Conservation (phyloP, 2,797 vertebrate genomes). For the Eospalax fontanierii region DNA sequence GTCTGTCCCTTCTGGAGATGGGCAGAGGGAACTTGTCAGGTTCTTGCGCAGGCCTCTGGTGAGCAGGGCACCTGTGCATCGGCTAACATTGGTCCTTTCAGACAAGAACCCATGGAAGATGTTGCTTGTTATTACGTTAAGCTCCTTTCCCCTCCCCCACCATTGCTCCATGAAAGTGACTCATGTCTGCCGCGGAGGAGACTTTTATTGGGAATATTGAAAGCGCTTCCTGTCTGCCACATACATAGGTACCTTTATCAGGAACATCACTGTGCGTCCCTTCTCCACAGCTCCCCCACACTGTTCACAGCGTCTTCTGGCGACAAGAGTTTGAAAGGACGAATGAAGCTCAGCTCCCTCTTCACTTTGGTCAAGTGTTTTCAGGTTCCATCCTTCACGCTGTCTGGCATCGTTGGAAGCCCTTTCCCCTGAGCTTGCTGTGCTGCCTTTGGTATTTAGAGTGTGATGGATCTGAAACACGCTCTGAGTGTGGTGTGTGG, state of each 20-base stretch:
- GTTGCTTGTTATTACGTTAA: not conserved
- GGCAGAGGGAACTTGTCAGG: not conserved
- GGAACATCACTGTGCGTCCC: not conserved
- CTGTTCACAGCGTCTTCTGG: not conserved
- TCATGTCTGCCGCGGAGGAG: not conserved
- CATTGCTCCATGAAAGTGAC: not conserved
- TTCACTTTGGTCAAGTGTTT: no score
- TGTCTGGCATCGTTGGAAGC: no score
- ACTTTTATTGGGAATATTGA: no score
- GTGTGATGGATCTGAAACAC: no score
- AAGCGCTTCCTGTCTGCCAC: no score
- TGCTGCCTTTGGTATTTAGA: no score
- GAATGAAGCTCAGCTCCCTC: not conserved
- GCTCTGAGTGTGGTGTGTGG: no score
- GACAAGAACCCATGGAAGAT: no score
- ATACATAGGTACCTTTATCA: no score
- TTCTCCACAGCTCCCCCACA: not conserved
- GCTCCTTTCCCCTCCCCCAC: no score
- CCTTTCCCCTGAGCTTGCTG: not conserved
- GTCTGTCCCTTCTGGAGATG: fast-evolving
- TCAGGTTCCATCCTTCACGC: no score
- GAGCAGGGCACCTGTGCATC: not conserved
- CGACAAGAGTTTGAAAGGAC: not conserved
- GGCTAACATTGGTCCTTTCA: not conserved
- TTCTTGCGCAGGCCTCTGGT: not conserved